Percentiles rank a stretch among this genome's conserved stretches.
Conservation (phyloP, 2,888 invertebrate species). For the Coelopa pilipes region DNA sequence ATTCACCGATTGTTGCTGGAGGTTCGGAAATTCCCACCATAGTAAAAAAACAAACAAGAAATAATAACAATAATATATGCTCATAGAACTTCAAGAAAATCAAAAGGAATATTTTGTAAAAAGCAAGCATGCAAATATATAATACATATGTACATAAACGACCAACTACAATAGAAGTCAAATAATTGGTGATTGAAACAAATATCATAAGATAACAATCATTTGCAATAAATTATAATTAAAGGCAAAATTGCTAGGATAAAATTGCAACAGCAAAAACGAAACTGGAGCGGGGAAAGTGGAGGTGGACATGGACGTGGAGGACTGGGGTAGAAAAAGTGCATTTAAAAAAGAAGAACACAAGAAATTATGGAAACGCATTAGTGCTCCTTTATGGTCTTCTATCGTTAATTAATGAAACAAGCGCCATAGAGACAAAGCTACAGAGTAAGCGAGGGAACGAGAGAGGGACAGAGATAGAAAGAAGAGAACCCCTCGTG, state of each 20-base stretch:
- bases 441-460: no score
- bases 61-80: no score
- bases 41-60: no score
- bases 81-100: not conserved
- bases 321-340: constrained; percentile 8
- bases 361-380: not conserved
- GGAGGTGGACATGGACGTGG: no score
- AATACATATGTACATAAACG: not conserved
- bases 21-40: no score
- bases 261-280: constrained; percentile 24
- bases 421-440: constrained; percentile 10
- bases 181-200: no score
- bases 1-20: not conserved
- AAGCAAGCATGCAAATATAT: constrained; percentile 14
- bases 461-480: no score
- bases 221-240: constrained; percentile 7
- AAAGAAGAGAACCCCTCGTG: not conserved
- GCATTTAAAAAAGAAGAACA: constrained; percentile 18
- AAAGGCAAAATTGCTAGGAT: constrained; percentile 14
- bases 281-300: no score
- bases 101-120: not conserved
- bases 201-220: not conserved
- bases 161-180: no score
- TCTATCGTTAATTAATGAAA: constrained; percentile 18
- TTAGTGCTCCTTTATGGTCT: not conserved